These are phyloP conservation scores for Hydriomena furcata DNA, from an alignment of 2,888 invertebrate species.

Conservation along the genomic window DNA sequence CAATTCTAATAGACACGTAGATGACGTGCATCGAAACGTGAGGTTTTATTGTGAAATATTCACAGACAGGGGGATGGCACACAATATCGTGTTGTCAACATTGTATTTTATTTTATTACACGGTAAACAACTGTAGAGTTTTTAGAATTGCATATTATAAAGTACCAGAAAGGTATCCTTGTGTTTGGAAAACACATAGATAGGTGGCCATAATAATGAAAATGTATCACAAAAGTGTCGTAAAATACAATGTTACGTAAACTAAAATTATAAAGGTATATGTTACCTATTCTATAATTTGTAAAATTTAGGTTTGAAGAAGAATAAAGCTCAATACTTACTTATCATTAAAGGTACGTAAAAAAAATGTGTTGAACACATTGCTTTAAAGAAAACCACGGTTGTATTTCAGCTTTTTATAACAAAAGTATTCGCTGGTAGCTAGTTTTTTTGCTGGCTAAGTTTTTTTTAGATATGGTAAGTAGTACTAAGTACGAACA, in stretches of 20 bases:
- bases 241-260: neutral
- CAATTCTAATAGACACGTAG: no score
- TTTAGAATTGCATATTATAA: no score
- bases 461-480: slow-evolving; percentile 12
- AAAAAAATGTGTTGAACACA: neutral
- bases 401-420: slow-evolving; percentile 1
- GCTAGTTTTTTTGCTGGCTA: neutral
- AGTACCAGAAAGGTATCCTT: neutral
- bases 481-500: slow-evolving; percentile 4
- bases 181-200: neutral
- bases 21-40: no score
- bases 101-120: neutral
- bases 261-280: no score
- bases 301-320: no score
- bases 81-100: neutral
- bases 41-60: no score
- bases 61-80: no score
- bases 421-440: neutral
- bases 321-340: no score
- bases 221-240: neutral
- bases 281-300: no score
- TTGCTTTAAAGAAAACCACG: neutral
- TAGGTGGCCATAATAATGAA: neutral
- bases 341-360: neutral
- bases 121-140: neutral